These are phyloP conservation scores for Drosophila atripex DNA, from an alignment of 2,888 invertebrate species.

Conservation along the genomic window DNA sequence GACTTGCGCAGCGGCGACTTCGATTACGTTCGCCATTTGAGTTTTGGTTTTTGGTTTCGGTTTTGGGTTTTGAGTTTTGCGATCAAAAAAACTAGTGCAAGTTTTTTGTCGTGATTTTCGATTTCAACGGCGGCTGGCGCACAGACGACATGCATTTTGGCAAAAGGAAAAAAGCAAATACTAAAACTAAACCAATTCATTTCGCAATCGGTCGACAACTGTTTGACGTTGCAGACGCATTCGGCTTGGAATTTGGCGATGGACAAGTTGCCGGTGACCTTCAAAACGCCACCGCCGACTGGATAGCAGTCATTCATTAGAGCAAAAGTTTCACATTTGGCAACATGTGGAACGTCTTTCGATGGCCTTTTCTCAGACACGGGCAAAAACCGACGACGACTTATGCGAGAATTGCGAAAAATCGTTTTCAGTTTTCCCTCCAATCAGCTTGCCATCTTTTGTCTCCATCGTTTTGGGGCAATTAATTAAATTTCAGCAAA, in stretches of 20 bases:
- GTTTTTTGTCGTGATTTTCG: constrained; percentile 40
- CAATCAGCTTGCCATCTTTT: constrained; percentile 45
- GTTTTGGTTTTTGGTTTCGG: constrained; percentile 50
- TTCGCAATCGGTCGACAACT: constrained; percentile 62
- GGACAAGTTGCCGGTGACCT: constrained; percentile 74
- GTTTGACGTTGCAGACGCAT: constrained; percentile 55
- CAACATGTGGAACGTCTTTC: constrained; percentile 73
- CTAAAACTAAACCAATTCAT: constrained; percentile 62
- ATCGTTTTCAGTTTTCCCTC: constrained; percentile 52
- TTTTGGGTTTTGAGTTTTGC: constrained; percentile 43
- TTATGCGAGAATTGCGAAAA: constrained; percentile 61
- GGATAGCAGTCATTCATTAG: constrained; percentile 66
- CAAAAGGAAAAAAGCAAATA: constrained; percentile 43
- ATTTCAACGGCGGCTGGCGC: constrained; percentile 27
- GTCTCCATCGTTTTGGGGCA: constrained; percentile 64
- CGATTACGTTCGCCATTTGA: constrained; percentile 47
- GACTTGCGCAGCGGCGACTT: constrained; percentile 41
- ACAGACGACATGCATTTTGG: constrained; percentile 60
- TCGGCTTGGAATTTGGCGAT: constrained; percentile 66
- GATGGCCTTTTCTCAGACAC: constrained; percentile 60
- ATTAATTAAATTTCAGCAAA: constrained; percentile 73
- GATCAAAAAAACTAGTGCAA: constrained; percentile 66
- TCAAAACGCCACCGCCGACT: constrained; percentile 53
- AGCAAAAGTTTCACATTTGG: constrained; percentile 61
- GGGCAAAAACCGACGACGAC: constrained; percentile 22